Conservation (phyloP, 2,113 vertebrate species). For the Phrynosoma blainvillii region DNA sequence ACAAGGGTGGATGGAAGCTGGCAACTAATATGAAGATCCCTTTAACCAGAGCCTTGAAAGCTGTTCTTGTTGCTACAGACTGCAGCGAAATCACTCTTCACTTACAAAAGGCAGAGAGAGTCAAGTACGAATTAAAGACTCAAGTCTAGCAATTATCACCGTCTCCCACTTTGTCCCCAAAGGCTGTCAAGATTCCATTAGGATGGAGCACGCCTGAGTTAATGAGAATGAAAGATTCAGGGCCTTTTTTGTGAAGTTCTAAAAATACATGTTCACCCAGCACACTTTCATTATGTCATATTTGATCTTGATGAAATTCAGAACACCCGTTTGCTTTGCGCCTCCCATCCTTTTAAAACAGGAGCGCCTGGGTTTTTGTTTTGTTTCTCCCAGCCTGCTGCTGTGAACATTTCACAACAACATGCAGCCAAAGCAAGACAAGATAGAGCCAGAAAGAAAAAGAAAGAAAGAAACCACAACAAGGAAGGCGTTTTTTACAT, state of each 20-base stretch:
- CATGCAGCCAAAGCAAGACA: not conserved
- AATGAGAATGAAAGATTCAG: conserved; percentile 47
- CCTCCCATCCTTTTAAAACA: conserved; percentile 11
- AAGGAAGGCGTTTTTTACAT: not conserved
- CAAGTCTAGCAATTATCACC: conserved; percentile 56
- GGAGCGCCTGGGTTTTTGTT: conserved; percentile 6
- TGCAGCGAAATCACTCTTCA: not conserved
- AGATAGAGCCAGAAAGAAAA: not conserved
- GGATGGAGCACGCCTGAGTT: conserved; percentile 46
- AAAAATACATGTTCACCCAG: conserved; percentile 57
- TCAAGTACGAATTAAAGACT: conserved; percentile 56
- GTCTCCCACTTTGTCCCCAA: conserved; percentile 49
- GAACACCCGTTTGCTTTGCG: conserved; percentile 34
- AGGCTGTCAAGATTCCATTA: conserved; percentile 62
- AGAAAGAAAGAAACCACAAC: not conserved
- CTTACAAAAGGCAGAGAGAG: conserved; percentile 8
- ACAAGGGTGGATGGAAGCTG: not conserved
- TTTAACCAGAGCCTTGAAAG: not conserved
- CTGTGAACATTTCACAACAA: conserved; percentile 39
- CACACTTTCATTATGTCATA: conserved; percentile 52
- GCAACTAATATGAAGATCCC: not conserved
- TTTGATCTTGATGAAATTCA: conserved; percentile 41
- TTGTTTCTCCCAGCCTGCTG: not conserved
- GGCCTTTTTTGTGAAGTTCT: conserved; percentile 53
- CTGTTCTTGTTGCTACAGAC: conserved; percentile 25